Evolutionary conservation across 2,113 vertebrate species (phyloP).

Genomic region (Vimba vimba): DNA sequence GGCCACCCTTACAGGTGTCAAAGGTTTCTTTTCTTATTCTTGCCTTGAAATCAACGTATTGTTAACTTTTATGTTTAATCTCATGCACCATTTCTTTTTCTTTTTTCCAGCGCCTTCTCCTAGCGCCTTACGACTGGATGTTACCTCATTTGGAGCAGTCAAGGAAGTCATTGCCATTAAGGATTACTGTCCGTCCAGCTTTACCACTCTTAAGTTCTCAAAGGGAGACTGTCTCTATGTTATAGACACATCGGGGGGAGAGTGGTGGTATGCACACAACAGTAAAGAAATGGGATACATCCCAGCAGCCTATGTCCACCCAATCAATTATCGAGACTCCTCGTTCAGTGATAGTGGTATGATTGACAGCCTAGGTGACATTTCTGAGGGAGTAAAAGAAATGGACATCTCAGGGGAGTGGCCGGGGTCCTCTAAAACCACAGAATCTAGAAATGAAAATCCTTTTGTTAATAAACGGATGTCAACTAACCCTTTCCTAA

Average conservation of each 20-base stretch:
- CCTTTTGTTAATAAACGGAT: slow-evolving; percentile 81
- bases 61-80: neutral
- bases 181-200: slow-evolving; percentile 94
- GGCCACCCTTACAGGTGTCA: slow-evolving; percentile 83
- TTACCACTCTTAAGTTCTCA: slow-evolving; percentile 95
- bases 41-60: neutral
- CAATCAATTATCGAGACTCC: slow-evolving; percentile 83
- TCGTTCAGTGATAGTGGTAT: slow-evolving; percentile 91
- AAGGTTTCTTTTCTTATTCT: slow-evolving; percentile 77
- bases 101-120: slow-evolving; percentile 87
- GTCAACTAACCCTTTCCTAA: slow-evolving; percentile 91
- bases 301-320: slow-evolving; percentile 91
- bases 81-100: slow-evolving; percentile 41
- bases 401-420: slow-evolving; percentile 85
- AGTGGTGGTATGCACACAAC: slow-evolving; percentile 99
- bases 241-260: slow-evolving; percentile 88
- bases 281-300: slow-evolving; percentile 98
- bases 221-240: slow-evolving; percentile 95
- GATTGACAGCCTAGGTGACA: slow-evolving; percentile 86
- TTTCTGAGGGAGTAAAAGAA: slow-evolving; percentile 83
- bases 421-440: slow-evolving; percentile 73
- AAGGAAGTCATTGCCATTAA: slow-evolving; percentile 94
- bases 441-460: slow-evolving; percentile 78
- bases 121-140: slow-evolving; percentile 89
- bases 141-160: slow-evolving; percentile 84